These are phyloP conservation scores for Florisuga fusca DNA, from an alignment of 2,797 vertebrate genomes.

Conservation along the genomic window DNA sequence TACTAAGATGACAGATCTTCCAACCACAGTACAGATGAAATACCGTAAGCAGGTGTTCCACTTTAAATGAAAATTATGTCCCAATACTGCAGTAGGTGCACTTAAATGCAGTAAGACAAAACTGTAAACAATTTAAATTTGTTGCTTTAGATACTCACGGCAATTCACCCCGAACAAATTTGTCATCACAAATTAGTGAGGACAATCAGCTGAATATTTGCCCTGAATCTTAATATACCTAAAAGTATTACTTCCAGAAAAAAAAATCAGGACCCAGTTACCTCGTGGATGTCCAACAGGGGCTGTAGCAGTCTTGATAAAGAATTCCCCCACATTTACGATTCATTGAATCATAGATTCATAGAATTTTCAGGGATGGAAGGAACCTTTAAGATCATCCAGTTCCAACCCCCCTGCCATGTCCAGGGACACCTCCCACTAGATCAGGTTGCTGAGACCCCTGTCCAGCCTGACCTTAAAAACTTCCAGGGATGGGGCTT, in stretches of 20 bases:
- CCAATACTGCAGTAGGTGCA: neutral
- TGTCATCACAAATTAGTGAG: neutral
- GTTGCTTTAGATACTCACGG: neutral
- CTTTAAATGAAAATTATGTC: neutral
- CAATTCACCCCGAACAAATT: neutral
- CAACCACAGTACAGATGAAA: neutral
- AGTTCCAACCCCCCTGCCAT: too few relatives aligned
- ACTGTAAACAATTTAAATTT: neutral
- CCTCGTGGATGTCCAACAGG: neutral
- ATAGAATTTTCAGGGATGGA: too few relatives aligned
- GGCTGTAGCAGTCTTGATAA: neutral
- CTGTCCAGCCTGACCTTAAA: too few relatives aligned
- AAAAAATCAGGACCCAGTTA: neutral
- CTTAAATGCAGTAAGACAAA: neutral
- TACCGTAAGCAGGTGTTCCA: neutral
- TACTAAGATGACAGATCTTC: neutral
- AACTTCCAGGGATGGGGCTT: too few relatives aligned
- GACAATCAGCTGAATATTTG: neutral
- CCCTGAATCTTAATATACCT: neutral
- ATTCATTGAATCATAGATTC: too few relatives aligned
- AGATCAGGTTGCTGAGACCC: too few relatives aligned
- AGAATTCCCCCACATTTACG: neutral
- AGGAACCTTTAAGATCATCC: too few relatives aligned
- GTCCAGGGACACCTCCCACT: too few relatives aligned
- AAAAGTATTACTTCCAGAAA: neutral